phyloP scores from a whole-genome alignment of 2,797 vertebrate species.

The Helostoma temminkii region DNA sequence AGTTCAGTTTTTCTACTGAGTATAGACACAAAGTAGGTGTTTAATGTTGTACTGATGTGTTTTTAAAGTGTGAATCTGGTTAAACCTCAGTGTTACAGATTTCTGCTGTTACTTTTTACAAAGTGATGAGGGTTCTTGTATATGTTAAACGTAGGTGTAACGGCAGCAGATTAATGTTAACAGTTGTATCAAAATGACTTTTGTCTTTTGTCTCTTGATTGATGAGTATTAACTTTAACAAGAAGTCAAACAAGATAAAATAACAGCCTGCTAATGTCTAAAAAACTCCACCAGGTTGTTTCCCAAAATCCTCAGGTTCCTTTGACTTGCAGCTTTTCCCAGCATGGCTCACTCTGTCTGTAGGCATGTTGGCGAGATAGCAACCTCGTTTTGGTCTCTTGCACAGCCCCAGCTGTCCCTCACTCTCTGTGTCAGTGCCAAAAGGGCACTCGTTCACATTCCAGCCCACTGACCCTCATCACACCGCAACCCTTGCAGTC shows the following conservation, averaged over 20 bases:
- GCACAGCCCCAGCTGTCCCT: slow-evolving; percentile 70
- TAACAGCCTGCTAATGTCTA: background rate
- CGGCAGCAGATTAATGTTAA: no score
- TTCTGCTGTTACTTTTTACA: no score
- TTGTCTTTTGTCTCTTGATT: background rate
- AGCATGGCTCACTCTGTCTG: slow-evolving; percentile 18
- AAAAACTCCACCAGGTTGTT: no score
- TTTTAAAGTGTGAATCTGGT: no score
- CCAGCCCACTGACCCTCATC: slow-evolving; percentile 74
- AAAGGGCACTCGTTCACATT: slow-evolving; percentile 77
- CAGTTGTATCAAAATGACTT: background rate
- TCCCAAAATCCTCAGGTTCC: background rate
- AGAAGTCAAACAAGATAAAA: background rate
- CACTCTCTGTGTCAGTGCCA: slow-evolving; percentile 55
- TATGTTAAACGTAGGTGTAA: no score
- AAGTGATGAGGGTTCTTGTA: no score
- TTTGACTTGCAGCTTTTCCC: slow-evolving; percentile 20
- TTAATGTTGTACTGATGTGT: no score
- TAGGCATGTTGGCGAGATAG: slow-evolving; percentile 42
- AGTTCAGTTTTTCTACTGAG: no score
- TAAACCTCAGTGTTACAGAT: no score
- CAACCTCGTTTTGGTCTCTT: slow-evolving; percentile 22
- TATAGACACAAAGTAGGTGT: no score
- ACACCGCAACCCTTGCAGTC: slow-evolving; percentile 50
- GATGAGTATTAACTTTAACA: background rate